Base-by-base conservation (phyloP, 37 sponge, comb jelly and placozoan genomes). In the Mnemiopsis leidyi region DNA sequence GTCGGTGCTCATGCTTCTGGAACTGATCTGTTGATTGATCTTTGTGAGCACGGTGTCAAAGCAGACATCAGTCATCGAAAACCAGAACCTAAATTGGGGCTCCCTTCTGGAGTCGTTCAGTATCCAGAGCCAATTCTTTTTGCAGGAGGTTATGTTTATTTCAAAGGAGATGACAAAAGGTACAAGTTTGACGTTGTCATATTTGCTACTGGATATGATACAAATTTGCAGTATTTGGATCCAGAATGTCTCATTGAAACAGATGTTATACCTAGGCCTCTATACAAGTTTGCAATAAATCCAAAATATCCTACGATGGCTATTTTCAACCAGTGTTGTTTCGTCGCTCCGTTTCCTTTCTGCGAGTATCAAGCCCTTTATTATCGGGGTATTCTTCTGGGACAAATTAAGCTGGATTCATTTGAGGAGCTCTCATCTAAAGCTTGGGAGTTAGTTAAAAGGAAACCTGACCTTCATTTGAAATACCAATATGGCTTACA, bases 1-100 rank as follows among this genome's bases (percentile, higher is more conserved):
- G 73, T 71, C 20, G 73, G 73, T 7, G 73, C 73, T n/a, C 73
- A 71, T 71, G 73, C 73, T 29, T 71, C 73, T 23, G 73, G 73
- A 28, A 71, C 30, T 18, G 73, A 71, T 71, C 73, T 71, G n/a
- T 29, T 28, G 3, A 23, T 71, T 7, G 73, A 71, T 71, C 30
- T 71, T 5, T 71, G 25, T 28, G 73, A 71, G 73, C 73, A 71
- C 20, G 73, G 73, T 5, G 73, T 71, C 3, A 71, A 71, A 28
- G 73, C 30, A 28, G 73, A 71, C 20, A 29, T 71, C 25, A 71
- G 73, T 18, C 73, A 71, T 18, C 9, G 73, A 5, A 23, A 25
- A 29, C 73, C 73, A 3, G 73, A 71, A 71, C 29, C n/a, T 5
- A 48, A 48, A 48, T 13, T 71, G 30, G 73, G 29, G 5, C 30